Percentiles rank a stretch among this genome's conserved stretches.
phyloP scores from a whole-genome alignment of 2,888 invertebrate species.

The Cetonia aurata region DNA sequence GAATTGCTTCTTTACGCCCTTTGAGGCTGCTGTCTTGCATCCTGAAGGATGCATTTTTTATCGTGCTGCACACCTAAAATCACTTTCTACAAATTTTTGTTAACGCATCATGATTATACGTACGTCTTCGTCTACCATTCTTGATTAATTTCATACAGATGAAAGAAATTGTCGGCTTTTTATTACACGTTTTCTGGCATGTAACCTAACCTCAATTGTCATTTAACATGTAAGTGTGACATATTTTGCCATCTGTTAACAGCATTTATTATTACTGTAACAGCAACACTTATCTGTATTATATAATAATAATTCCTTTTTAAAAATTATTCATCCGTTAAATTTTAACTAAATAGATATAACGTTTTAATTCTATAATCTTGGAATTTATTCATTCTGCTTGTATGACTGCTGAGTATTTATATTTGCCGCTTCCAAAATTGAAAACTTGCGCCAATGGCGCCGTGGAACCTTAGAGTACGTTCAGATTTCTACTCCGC shows the following conservation, averaged over 20 bases:
- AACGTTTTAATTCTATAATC: no score
- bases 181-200: slow-evolving; percentile 39
- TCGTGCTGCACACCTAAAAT: slow-evolving; percentile 74
- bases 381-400: no score
- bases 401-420: no score
- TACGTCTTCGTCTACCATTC: slow-evolving; percentile 56
- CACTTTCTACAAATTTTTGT: slow-evolving; percentile 42
- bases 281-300: no score
- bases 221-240: neutral
- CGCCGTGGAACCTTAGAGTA: no score
- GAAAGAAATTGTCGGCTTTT: slow-evolving; percentile 38
- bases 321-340: no score
- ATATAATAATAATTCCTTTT: no score
- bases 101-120: slow-evolving; percentile 37
- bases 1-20: slow-evolving; percentile 76
- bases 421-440: no score
- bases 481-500: no score
- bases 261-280: no score
- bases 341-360: no score
- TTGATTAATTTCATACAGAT: slow-evolving; percentile 39
- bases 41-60: slow-evolving; percentile 81
- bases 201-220: slow-evolving; percentile 45
- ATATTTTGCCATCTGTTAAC: neutral
- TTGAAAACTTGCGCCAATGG: no score
- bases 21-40: slow-evolving; percentile 81